Evolutionary conservation across 64 coral and sea anemone species (phyloP).

Genomic region (Astreopora myriophthalma): DNA sequence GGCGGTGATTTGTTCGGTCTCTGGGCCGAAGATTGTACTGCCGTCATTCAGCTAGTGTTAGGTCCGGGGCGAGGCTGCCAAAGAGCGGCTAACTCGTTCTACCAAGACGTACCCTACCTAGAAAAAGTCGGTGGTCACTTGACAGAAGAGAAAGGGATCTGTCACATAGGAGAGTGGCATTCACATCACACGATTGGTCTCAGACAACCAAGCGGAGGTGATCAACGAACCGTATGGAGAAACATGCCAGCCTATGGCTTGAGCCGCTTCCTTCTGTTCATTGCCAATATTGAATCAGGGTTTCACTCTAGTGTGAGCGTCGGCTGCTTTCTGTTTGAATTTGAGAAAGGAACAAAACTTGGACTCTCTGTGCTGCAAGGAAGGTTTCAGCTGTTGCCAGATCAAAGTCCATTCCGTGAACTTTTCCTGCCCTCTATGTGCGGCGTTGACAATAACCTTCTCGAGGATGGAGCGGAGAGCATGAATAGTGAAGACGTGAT

Average conservation of each 20-base stretch:
- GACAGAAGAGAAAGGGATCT: slow-evolving; percentile 55
- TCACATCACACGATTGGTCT: slow-evolving; percentile 81
- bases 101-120: slow-evolving; percentile 76
- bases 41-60: slow-evolving; percentile 69
- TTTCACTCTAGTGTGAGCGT: not conserved
- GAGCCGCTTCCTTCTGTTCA: slow-evolving; percentile 69
- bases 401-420: slow-evolving; percentile 36
- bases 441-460: not conserved
- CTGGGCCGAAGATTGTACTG: slow-evolving; percentile 49
- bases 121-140: slow-evolving; percentile 55
- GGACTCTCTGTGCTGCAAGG: not conserved
- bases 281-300: slow-evolving; percentile 42
- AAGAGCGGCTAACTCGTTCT: slow-evolving; percentile 54
- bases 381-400: not conserved
- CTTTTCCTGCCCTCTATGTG: not conserved
- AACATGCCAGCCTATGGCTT: slow-evolving; percentile 68
- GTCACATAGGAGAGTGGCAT: slow-evolving; percentile 91
- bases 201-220: slow-evolving; percentile 66
- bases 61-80: slow-evolving; percentile 62
- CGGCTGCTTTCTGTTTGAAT: slow-evolving; percentile 59
- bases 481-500: not conserved
- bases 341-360: not conserved
- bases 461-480: not conserved
- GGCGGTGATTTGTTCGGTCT: slow-evolving; percentile 88
- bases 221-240: slow-evolving; percentile 68